Percentiles rank a stretch among this genome's conserved stretches.
phyloP scores from a whole-genome alignment of 2,888 invertebrate genomes.

The Pristionchus maxplancki region DNA sequence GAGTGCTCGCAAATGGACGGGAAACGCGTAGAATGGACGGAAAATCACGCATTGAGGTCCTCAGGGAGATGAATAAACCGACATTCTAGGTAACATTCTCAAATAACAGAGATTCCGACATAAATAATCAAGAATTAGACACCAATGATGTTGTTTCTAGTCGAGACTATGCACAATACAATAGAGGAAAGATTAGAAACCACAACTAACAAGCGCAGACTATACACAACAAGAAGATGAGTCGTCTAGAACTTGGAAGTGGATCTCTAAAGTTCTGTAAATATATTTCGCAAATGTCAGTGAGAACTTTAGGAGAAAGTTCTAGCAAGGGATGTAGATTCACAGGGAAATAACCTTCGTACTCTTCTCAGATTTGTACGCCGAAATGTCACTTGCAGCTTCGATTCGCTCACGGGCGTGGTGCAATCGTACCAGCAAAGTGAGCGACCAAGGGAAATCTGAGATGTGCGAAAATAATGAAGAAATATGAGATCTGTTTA shows the following conservation, averaged over 20 bases:
- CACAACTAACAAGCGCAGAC: too few species aligned
- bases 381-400: not conserved
- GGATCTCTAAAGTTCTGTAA: not conserved
- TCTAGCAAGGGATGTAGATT: not conserved
- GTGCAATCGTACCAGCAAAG: too few species aligned
- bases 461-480: too few species aligned
- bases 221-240: not conserved
- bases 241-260: not conserved
- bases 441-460: too few species aligned
- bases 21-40: not conserved
- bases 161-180: not conserved
- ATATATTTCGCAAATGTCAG: not conserved
- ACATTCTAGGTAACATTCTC: not conserved
- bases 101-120: not conserved
- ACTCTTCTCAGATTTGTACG: not conserved
- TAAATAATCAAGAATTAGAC: not conserved
- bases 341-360: not conserved
- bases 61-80: not conserved
- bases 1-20: not conserved
- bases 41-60: not conserved
- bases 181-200: too few species aligned
- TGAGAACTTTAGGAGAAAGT: not conserved
- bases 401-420: too few species aligned
- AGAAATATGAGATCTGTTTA: too few species aligned
- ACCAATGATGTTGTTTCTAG: not conserved